Conservation (phyloP, 1,140 invertebrate species). For the Penaeus japonicus region DNA sequence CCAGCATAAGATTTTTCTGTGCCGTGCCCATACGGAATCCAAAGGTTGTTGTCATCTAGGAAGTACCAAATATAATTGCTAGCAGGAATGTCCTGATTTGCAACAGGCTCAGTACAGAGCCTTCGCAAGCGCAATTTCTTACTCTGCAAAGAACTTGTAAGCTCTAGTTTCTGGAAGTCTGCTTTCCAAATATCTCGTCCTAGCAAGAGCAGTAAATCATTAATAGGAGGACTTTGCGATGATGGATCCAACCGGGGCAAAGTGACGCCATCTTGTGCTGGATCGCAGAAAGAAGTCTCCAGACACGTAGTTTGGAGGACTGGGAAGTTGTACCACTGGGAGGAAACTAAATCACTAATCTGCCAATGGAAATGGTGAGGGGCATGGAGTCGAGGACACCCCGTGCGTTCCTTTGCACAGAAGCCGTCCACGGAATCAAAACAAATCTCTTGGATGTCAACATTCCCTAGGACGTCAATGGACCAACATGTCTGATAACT, state of each 20-base stretch:
- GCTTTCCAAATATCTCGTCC: slow-evolving; percentile 25
- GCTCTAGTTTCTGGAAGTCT: slow-evolving; percentile 18
- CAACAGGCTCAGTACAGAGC: not conserved
- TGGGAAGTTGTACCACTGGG: not conserved
- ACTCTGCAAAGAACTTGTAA: not conserved
- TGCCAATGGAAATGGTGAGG: slow-evolving; percentile 37
- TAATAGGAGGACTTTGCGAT: not conserved
- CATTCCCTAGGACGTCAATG: not conserved
- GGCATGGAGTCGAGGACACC: slow-evolving; percentile 25
- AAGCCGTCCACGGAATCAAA: slow-evolving; percentile 7
- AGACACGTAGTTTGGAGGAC: not conserved
- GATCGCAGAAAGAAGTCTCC: slow-evolving; percentile 25
- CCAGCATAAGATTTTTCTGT: not conserved
- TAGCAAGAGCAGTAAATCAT: not conserved
- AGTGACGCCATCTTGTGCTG: not conserved
- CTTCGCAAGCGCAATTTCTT: slow-evolving; percentile 10
- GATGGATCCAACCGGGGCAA: slow-evolving; percentile 8
- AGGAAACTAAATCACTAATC: not conserved
- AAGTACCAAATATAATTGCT: slow-evolving; percentile 31
- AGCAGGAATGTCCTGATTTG: not conserved
- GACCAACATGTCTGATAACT: not conserved
- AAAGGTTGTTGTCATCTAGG: not conserved
- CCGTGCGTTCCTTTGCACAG: slow-evolving; percentile 18
- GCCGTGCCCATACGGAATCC: slow-evolving; percentile 34
- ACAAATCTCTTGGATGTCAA: slow-evolving; percentile 16